Base-by-base conservation (phyloP, 92 coral and sea anemone genomes). In the Epizoanthus illoricatus region DNA sequence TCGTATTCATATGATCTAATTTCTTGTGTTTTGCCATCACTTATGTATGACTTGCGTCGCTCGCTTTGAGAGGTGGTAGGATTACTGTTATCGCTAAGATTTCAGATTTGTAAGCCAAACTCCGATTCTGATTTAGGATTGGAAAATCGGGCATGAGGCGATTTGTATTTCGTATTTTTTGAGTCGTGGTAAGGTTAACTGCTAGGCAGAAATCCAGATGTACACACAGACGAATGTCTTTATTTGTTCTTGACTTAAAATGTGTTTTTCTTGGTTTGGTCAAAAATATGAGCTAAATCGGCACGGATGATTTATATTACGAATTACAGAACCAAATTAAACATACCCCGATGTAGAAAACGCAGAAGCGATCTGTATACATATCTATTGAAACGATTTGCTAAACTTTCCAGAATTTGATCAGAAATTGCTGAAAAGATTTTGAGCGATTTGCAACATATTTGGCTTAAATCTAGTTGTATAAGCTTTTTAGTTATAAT, bases 191-290 rank as follows among this genome's bases (percentile, higher is more conserved):
- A 49, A 40, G 21, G 60, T 52, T 28, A 39, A 39, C 45, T 63
- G n/a, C 17, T 62, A 42, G 47, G 36, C 52, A 52, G 56, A 43
- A 28, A 43, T 62, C 71, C 82, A 78, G 82, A 78, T 78, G 82
- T 52, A 62, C 42, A 60, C 58, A 60, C 41, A 60, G 57, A 42
- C 24, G 65, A 76, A 41, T 45, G 59, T 63, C 82, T 64, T 63
- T 78, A 78, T 78, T 78, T 78, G 82, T 66, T 24, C 70, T 62
- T 78, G 71, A 78, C 65, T 63, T 20, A 5, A 42, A 63, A 63
- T 78, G 61, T 66, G 7, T 52, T 75, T 78, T 78, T 78, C 49
- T 78, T 78, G 82, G 82, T 78, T 56, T 78, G 82, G 42, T n/a
- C 59, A 12, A 61, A 42, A 66, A 78, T 12, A 21, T 78, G 7